Base-by-base conservation (phyloP, 2,888 invertebrate species). In the Caradrina clavipalpis region DNA sequence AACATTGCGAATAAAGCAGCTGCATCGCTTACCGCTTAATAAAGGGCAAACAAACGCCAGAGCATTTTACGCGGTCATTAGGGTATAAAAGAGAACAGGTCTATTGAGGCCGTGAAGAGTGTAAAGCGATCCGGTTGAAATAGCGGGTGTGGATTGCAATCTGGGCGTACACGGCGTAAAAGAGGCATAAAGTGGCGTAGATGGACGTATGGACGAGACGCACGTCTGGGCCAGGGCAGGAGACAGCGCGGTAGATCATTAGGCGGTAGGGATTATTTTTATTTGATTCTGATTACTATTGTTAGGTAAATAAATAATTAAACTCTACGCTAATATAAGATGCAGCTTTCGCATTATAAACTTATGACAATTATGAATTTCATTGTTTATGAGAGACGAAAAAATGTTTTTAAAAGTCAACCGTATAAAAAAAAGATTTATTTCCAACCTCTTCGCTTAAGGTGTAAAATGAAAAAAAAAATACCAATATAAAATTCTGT, bases 121-220 rank as follows among this genome's bases (percentile, higher is more conserved):
- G 92, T 91, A 93, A 93, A 93, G 90, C 90, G 89, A 91, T 91
- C 91, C 88, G 82, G 92, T 89, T 91, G 90, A 89, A 93, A 92
- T 89, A 86, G 86, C 88, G 84, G 87, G 39, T 39, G 86, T 83
- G 88, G 86, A 87, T 88, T 91, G 90, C 94, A 93, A 94, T 94
- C 94, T 92, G 90, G 88, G 90, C 54, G 75, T 87, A 91, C 93
- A 91, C 73, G 88, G 90, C 89, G 90, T 94, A 93, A 95, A 95
- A 94, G 83, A 80, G 89, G 88, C 90, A 91, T 92, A 93, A 94
- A 94, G 89, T 83, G 85, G 83, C 75, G 57, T 61, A 77, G 89
- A 86, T 90, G 89, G 88, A 35, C 86, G 87, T n/a, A 22, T 11
- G 42, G 60, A 72, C 73, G 78, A 84, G 86, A 83, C 84, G 73